Evolutionary conservation across 2,797 vertebrate species (phyloP).

Genomic region (Sciaenops ocellatus): DNA sequence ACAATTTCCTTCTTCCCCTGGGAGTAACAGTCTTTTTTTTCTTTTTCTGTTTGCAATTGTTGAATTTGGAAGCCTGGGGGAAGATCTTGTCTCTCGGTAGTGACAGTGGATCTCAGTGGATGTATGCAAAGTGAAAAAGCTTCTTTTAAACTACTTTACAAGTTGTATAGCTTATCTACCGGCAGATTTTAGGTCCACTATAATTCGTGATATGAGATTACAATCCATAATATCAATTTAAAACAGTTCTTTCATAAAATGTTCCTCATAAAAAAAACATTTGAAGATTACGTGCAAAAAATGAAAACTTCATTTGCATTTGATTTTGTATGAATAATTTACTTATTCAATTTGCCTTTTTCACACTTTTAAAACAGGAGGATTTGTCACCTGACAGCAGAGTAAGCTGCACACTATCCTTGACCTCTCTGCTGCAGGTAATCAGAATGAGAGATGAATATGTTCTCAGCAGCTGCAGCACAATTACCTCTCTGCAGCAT

Average conservation of each 20-base stretch:
- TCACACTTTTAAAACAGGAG: background rate
- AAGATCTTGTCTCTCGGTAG: constrained; percentile 35
- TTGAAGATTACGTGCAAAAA: background rate
- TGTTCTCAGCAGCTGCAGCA: constrained; percentile 22
- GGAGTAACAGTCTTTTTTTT: constrained; percentile 37
- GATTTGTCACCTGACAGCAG: constrained; percentile 1
- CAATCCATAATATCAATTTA: background rate
- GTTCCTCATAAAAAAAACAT: background rate
- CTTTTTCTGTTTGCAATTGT: constrained; percentile 38
- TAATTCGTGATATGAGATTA: background rate
- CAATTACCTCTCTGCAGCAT: constrained; percentile 33
- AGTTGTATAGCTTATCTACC: constrained; percentile 10
- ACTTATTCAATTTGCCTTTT: background rate
- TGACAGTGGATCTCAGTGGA: constrained; percentile 37
- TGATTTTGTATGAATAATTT: background rate
- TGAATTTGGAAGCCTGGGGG: constrained; percentile 43
- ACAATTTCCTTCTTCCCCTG: constrained; percentile 31
- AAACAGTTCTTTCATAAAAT: background rate
- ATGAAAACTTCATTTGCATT: constrained; percentile 2
- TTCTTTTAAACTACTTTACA: constrained; percentile 7
- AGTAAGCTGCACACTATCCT: background rate
- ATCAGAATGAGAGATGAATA: constrained; percentile 27
- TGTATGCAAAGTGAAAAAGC: constrained; percentile 5
- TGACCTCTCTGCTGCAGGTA: constrained; percentile 6
- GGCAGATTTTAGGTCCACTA: background rate